Conservation (phyloP, 2,888 invertebrate genomes). For the Agapostemon virescens region DNA sequence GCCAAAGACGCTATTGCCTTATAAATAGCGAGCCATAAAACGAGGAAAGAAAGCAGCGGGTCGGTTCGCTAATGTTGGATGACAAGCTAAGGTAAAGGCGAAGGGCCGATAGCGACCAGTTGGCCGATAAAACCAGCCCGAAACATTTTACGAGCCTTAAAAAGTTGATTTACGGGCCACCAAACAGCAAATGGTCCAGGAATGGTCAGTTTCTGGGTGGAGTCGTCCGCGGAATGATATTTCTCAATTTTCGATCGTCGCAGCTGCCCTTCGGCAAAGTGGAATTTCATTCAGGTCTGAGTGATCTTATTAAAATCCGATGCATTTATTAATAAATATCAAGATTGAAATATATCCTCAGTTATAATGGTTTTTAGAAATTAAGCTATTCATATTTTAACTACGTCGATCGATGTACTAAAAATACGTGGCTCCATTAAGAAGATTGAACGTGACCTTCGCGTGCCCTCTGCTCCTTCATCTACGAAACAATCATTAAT, state of each 20-base stretch:
- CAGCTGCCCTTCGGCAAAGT: not conserved
- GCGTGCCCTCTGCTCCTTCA: too few relatives aligned
- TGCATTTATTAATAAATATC: too few relatives aligned
- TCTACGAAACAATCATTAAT: too few relatives aligned
- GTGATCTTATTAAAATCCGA: too few relatives aligned
- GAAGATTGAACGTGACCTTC: too few relatives aligned
- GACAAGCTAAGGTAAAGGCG: slow-evolving; percentile 5
- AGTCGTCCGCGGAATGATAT: not conserved
- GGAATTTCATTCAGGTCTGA: too few relatives aligned
- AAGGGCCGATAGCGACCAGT: not conserved
- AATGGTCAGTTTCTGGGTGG: not conserved
- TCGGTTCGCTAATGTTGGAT: not conserved
- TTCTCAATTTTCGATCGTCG: not conserved
- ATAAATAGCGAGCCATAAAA: not conserved
- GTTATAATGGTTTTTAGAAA: too few relatives aligned
- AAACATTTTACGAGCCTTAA: slow-evolving; percentile 20
- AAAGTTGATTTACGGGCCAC: slow-evolving; percentile 1
- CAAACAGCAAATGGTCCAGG: not conserved
- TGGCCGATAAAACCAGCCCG: slow-evolving; percentile 31
- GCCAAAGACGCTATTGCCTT: not conserved
- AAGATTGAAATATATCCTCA: too few relatives aligned
- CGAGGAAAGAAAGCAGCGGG: not conserved
- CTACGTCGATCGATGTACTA: too few relatives aligned
- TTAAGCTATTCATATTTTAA: too few relatives aligned
- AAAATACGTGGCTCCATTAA: too few relatives aligned